Evolutionary conservation across 2,888 invertebrate species (phyloP).

Genomic region (Lithophane ornitopus): DNA sequence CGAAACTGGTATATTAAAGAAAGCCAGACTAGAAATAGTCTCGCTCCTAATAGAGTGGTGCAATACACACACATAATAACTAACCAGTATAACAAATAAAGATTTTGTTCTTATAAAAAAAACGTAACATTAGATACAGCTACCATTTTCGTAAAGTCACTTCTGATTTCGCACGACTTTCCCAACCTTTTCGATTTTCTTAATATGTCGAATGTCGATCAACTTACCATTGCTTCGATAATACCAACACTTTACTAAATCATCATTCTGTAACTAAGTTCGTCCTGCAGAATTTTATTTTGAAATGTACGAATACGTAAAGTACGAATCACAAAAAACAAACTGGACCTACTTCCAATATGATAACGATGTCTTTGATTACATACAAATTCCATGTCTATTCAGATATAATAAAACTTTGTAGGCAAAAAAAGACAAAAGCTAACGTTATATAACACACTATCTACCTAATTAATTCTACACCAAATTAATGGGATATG

Average conservation of each 20-base stretch:
- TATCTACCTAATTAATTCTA: not conserved
- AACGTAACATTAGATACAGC: not conserved
- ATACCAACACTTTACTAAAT: slow-evolving; percentile 21
- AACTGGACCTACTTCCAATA: not conserved
- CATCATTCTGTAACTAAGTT: slow-evolving; percentile 3
- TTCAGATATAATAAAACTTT: not conserved
- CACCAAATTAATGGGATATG: not conserved
- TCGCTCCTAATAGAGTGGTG: slow-evolving; percentile 33
- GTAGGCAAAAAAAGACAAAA: not conserved
- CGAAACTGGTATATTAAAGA: slow-evolving; percentile 41
- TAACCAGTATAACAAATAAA: slow-evolving; percentile 9
- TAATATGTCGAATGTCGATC: slow-evolving; percentile 28
- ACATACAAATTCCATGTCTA: not conserved
- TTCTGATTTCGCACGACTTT: slow-evolving; percentile 38
- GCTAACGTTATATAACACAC: not conserved
- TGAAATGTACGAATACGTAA: not conserved
- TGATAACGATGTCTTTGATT: not conserved
- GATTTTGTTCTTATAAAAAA: slow-evolving; percentile 29
- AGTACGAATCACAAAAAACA: not conserved
- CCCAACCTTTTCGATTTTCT: slow-evolving; percentile 19
- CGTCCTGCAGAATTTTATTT: not conserved
- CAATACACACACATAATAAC: slow-evolving; percentile 17
- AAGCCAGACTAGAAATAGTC: slow-evolving; percentile 39
- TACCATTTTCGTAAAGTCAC: slow-evolving; percentile 29
- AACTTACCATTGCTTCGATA: slow-evolving; percentile 18